Conservation (phyloP, 2,113 vertebrate species). For the Cercopithecus mona region DNA sequence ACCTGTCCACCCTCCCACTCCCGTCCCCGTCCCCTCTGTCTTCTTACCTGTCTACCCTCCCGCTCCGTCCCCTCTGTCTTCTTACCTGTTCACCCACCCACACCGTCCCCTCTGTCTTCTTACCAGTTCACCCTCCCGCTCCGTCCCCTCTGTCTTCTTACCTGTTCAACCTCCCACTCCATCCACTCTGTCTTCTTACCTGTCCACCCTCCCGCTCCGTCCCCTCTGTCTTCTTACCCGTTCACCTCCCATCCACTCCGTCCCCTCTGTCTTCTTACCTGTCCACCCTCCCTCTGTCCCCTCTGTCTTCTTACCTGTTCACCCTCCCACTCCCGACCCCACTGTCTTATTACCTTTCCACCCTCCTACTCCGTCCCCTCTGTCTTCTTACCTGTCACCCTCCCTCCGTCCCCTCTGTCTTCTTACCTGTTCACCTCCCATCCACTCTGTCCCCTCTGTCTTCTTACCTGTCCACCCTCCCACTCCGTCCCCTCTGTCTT, state of each 20-base stretch:
- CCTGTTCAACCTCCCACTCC: not conserved
- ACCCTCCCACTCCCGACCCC: not conserved
- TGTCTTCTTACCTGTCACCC: not conserved
- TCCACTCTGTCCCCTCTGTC: not conserved
- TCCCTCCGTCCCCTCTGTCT: not conserved
- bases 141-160: not conserved
- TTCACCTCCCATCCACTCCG: not conserved
- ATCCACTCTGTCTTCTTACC: not conserved
- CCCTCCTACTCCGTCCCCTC: not conserved
- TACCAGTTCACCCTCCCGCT: not conserved
- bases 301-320: not conserved
- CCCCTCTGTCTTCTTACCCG: not conserved
- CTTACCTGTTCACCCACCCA: not conserved
- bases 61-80: not conserved
- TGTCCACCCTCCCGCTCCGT: not conserved
- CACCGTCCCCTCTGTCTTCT: not conserved
- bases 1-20: not conserved
- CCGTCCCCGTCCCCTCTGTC: not conserved
- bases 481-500: not conserved
- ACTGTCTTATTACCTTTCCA: not conserved
- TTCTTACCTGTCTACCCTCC: not conserved
- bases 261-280: not conserved
- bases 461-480: not conserved
- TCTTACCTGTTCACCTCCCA: too few species aligned
- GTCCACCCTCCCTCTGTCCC: not conserved